phyloP scores from a whole-genome alignment of 2,113 vertebrate genomes.

The Oncorhynchus masou region DNA sequence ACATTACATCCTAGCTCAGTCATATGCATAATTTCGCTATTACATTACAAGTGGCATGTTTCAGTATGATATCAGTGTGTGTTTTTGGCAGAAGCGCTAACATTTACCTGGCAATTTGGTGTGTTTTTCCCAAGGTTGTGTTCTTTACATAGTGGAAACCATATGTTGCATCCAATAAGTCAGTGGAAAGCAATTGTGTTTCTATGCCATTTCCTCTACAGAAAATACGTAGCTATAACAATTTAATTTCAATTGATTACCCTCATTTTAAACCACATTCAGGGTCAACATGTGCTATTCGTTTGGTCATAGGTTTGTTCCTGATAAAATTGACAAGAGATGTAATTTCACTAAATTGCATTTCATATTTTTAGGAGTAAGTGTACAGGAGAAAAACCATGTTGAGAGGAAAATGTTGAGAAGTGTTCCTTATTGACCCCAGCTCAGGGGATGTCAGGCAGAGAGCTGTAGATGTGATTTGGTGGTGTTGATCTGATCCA shows the following conservation, averaged over 20 bases:
- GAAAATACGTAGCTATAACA: background rate
- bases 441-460: background rate
- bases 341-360: too few relatives aligned
- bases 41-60: constrained; percentile 17
- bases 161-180: background rate
- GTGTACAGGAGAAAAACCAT: background rate
- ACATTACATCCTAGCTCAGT: constrained; percentile 4
- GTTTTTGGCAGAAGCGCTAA: too few relatives aligned
- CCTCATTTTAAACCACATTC: background rate
- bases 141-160: too few relatives aligned
- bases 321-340: background rate
- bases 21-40: constrained; percentile 44
- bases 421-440: background rate
- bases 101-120: too few relatives aligned
- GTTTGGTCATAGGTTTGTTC: background rate
- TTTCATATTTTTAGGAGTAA: background rate
- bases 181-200: background rate
- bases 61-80: too few relatives aligned
- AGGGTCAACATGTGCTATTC: background rate
- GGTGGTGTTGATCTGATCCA: background rate
- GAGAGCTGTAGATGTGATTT: background rate
- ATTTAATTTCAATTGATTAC: constrained; percentile 4
- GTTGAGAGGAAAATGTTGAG: background rate
- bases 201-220: background rate
- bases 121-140: too few relatives aligned